Conservation (phyloP, 2,797 vertebrate genomes). For the Cryptoblepharus egeriae region DNA sequence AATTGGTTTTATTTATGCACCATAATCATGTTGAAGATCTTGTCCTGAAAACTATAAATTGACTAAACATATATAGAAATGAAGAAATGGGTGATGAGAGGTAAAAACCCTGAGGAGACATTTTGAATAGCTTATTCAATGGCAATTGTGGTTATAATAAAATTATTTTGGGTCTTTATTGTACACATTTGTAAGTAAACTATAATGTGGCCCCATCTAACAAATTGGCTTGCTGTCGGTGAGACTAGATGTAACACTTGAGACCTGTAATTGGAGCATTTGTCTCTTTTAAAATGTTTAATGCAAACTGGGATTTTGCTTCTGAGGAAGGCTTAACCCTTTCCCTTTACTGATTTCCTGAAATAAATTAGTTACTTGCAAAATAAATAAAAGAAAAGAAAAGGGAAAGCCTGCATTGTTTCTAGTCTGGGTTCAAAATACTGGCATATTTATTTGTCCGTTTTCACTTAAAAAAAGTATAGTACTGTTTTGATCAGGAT, state of each 20-base stretch:
- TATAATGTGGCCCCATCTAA: neutral
- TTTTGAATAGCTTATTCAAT: no score
- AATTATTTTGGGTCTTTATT: neutral
- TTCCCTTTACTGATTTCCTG: neutral
- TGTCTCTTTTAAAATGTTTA: neutral
- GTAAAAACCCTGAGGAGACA: no score
- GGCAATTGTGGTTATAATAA: neutral
- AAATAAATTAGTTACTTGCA: no score
- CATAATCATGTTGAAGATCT: no score
- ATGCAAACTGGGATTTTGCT: neutral
- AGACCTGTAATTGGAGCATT: neutral
- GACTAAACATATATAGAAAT: no score
- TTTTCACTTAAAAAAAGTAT: neutral
- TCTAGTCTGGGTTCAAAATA: no score
- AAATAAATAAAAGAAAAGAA: neutral
- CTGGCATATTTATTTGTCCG: neutral
- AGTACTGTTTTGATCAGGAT: neutral
- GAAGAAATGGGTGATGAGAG: no score
- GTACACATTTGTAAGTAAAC: neutral
- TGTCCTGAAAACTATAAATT: no score
- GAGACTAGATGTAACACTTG: neutral
- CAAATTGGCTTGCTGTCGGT: neutral
- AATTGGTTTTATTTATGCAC: no score
- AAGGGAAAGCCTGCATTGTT: no score
- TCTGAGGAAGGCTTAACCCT: neutral